Evolutionary conservation across 2,888 invertebrate species (phyloP), one percentile per base, ranked within the genome.

Genomic region (Diaperis boleti): DNA sequence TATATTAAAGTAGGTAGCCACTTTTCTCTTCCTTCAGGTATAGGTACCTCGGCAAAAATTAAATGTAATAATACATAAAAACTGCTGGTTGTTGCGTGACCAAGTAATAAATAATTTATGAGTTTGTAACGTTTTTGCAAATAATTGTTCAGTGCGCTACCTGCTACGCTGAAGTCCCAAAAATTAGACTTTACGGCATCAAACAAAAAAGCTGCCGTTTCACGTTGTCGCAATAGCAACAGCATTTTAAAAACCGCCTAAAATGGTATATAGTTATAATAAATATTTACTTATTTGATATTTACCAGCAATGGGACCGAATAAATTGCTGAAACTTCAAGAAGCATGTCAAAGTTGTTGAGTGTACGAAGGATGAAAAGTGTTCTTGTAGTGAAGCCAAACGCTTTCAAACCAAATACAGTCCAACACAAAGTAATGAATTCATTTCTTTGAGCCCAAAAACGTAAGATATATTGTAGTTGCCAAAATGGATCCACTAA

Each of bases 111-210:
- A 6, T n/a, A 14, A 8, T 64, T 67, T 1, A 66, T 39, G 7
- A 59, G 31, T 10, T 39, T 45, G 15, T 63, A 69, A 7, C 68
- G 45, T n/a, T 42, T 42, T 3, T 17, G 6, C 18, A 18, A 65
- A 35, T n/a, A 66, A 6, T 15, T 35, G n/a, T 17, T 11, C 41
- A 50, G 17, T 15, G 4, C 60, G 33, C 10, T 1, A 0, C 67
- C 69, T 10, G 59, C 67, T 7, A 69, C 17, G 33, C 59, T 39
- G 10, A 62, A 61, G 31, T 66, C 65, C 71, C 71, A 71, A 35
- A 71, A 71, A 13, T 65, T 62, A 3, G 59, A 14, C 1, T 22
- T 33, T 1, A 69, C 54, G 0, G 59, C 56, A n/a, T 41, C 42
- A 45, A 59, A 69, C 7, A 71, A 67, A 47, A 67, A 66, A 3